phyloP scores from a whole-genome alignment of 2,888 invertebrate species.

The Fragum sueziense region DNA sequence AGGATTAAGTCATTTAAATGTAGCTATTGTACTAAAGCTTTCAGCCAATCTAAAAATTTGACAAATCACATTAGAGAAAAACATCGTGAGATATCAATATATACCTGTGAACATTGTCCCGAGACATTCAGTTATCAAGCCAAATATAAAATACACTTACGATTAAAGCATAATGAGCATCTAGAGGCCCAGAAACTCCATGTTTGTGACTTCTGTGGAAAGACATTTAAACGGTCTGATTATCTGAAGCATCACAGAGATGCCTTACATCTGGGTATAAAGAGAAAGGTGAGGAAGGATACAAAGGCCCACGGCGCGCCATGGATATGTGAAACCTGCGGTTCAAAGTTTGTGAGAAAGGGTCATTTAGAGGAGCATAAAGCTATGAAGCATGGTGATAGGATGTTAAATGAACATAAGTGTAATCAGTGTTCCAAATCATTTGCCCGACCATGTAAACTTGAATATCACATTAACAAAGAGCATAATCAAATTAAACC shows the following conservation, averaged over 20 bases:
- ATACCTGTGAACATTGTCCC: too few species aligned
- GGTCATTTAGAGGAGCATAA: constrained; percentile 37
- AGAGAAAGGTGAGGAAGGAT: not conserved
- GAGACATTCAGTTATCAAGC: too few species aligned
- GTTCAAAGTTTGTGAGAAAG: constrained; percentile 20
- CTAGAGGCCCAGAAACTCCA: too few species aligned
- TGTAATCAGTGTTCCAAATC: constrained; percentile 35
- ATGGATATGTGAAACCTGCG: constrained; percentile 42
- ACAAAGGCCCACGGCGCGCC: not conserved
- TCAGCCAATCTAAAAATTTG: not conserved
- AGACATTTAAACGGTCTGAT: constrained; percentile 11
- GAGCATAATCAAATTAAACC: constrained; percentile 29
- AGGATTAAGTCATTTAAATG: too few species aligned
- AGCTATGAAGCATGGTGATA: constrained; percentile 16
- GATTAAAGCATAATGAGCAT: too few species aligned
- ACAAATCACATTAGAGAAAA: too few species aligned
- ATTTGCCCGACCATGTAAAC: constrained; percentile 28
- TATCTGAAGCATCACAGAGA: not conserved
- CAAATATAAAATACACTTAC: too few species aligned
- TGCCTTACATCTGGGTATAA: not conserved
- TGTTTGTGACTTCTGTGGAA: constrained; percentile 36
- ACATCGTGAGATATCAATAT: too few species aligned
- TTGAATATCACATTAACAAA: constrained; percentile 49
- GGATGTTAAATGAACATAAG: not conserved
- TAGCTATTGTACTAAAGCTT: too few species aligned